Percentiles rank a stretch among this genome's conserved stretches.
Conservation (phyloP, 2,888 invertebrate species). For the Pedicia rivosa region DNA sequence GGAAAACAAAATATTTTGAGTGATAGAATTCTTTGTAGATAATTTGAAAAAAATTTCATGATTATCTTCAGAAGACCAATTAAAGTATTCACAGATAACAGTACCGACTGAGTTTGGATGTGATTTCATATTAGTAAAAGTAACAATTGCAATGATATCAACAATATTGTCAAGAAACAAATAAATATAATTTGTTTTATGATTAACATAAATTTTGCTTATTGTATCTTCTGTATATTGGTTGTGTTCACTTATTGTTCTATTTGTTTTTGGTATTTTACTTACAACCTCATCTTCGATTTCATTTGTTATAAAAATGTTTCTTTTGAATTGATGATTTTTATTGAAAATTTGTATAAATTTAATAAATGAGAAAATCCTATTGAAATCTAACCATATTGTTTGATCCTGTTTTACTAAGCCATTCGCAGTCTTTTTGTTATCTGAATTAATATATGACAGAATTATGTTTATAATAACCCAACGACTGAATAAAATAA, state of each 20-base stretch:
- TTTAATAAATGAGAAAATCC: background rate
- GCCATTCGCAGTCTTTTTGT: background rate
- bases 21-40: no score
- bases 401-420: background rate
- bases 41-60: no score
- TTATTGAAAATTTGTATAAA: background rate
- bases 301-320: constrained; percentile 7
- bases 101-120: background rate
- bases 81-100: background rate
- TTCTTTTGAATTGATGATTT: background rate
- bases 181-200: background rate
- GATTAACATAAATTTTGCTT: background rate
- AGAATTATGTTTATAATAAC: no score
- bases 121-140: background rate
- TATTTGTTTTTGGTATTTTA: background rate
- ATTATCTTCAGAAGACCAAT: no score
- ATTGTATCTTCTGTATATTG: background rate
- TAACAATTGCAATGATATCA: background rate
- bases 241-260: background rate
- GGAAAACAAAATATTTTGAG: background rate
- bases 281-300: background rate
- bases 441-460: background rate
- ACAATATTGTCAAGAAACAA: background rate
- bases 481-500: no score
- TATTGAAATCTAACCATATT: constrained; percentile 4